Evolutionary conservation across 2,888 invertebrate species (phyloP).

Genomic region (Drosophila melanosoma): DNA sequence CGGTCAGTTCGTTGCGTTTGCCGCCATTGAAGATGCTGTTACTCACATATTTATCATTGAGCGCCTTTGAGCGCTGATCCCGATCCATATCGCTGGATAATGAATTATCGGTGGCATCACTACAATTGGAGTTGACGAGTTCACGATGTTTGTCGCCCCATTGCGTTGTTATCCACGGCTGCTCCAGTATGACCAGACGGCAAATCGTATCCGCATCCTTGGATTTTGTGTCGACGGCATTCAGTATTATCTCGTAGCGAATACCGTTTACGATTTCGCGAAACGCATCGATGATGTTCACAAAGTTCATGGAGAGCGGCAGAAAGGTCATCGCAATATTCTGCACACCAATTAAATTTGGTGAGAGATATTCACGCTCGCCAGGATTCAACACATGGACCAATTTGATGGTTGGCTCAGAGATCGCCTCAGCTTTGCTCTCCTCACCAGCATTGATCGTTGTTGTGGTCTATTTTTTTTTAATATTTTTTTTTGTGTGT

Average conservation of each 20-base stretch:
- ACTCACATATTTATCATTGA: slow-evolving; percentile 82
- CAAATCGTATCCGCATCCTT: slow-evolving; percentile 85
- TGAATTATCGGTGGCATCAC: slow-evolving; percentile 83
- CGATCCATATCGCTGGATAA: slow-evolving; percentile 34
- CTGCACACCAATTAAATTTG: slow-evolving; percentile 83
- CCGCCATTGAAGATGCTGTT: slow-evolving; percentile 83
- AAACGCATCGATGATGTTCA: slow-evolving; percentile 84
- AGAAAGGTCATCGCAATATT: slow-evolving; percentile 84
- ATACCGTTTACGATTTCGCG: slow-evolving; percentile 84
- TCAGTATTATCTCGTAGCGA: slow-evolving; percentile 82
- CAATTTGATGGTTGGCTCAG: slow-evolving; percentile 77
- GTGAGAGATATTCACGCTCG: slow-evolving; percentile 83
- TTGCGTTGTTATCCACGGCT: slow-evolving; percentile 87
- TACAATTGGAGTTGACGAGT: slow-evolving; percentile 89
- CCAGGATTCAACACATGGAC: slow-evolving; percentile 83
- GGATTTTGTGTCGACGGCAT: slow-evolving; percentile 80
- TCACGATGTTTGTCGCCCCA: slow-evolving; percentile 87
- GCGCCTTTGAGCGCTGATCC: slow-evolving; percentile 57
- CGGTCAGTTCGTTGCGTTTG: slow-evolving; percentile 80
- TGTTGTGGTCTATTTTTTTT: slow-evolving; percentile 3
- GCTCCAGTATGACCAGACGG: slow-evolving; percentile 88
- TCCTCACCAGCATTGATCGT: slow-evolving; percentile 9
- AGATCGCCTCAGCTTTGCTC: slow-evolving; percentile 53
- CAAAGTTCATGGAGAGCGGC: slow-evolving; percentile 82
- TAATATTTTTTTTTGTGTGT: slow-evolving; percentile 4